A percentile compares a stretch with the other conserved stretches of the same genome.
phyloP scores from a whole-genome alignment of 1,140 invertebrate species.

The Nasonia giraulti region DNA sequence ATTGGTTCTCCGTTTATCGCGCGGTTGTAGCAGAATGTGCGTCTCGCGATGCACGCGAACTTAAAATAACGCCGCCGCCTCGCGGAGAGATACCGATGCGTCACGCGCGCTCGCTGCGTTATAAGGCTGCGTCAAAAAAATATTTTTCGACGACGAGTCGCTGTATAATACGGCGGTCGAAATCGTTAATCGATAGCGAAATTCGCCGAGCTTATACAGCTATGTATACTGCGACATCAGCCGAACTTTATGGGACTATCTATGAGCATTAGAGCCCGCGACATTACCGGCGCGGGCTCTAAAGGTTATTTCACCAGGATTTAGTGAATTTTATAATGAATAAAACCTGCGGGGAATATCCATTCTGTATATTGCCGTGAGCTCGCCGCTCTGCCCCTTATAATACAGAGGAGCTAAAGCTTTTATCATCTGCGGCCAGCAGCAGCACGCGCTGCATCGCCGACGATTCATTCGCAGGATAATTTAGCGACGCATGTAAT shows the following conservation, averaged over 20 bases:
- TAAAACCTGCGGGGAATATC: not conserved
- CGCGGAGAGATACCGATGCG: too few species aligned
- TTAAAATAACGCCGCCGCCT: too few species aligned
- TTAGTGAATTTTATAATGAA: conserved; percentile 39
- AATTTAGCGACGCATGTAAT: not conserved
- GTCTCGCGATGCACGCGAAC: too few species aligned
- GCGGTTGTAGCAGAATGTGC: too few species aligned
- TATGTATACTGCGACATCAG: not conserved
- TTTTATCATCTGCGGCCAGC: not conserved
- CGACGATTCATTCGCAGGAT: not conserved
- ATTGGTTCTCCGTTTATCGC: not conserved
- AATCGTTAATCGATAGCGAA: not conserved
- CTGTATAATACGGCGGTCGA: too few species aligned
- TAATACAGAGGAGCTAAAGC: not conserved
- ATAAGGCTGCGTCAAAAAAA: too few species aligned
- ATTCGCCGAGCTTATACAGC: not conserved
- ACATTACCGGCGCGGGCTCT: not conserved
- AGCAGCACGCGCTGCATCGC: not conserved
- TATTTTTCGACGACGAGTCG: too few species aligned
- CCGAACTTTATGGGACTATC: conserved; percentile 7
- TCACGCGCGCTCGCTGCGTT: too few species aligned
- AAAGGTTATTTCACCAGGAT: conserved; percentile 30
- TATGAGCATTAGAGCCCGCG: not conserved
- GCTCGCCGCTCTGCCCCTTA: not conserved
- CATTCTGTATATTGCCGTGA: not conserved